Evolutionary conservation across 2,888 invertebrate genomes (phyloP).

Genomic region (Sicus ferrugineus): DNA sequence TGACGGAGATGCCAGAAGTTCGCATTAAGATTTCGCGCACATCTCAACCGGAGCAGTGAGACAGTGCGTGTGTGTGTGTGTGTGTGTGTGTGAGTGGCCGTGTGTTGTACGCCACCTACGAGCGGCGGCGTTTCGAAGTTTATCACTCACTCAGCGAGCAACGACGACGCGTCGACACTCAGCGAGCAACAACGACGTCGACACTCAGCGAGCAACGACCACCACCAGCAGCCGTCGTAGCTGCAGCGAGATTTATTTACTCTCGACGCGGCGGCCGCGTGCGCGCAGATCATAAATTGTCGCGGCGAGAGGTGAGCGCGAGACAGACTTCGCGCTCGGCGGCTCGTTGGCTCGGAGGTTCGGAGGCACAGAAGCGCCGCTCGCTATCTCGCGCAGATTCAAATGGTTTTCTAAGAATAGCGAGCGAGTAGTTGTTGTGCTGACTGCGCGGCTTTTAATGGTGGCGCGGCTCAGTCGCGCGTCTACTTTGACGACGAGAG

Average conservation of each 20-base stretch:
- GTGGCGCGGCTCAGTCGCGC: too few relatives aligned
- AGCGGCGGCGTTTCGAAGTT: conserved; percentile 21
- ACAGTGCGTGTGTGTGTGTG: not conserved
- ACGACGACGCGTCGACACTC: not conserved
- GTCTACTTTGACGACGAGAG: conserved; percentile 5
- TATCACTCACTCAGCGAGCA: conserved; percentile 18
- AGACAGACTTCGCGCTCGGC: too few relatives aligned
- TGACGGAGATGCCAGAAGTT: conserved; percentile 25
- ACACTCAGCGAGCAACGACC: not conserved
- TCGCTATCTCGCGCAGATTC: conserved; percentile 12
- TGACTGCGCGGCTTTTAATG: too few relatives aligned
- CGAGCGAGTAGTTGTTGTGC: conserved; percentile 27
- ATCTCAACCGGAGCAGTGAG: conserved; percentile 4
- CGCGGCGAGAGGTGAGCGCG: not conserved
- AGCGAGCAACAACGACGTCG: not conserved
- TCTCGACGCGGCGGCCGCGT: conserved; percentile 18
- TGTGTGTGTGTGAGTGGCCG: conserved; percentile 15
- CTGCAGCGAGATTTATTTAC: conserved; percentile 27
- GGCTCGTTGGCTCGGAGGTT: not conserved
- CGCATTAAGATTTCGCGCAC: conserved; percentile 30
- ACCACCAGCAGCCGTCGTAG: conserved; percentile 3
- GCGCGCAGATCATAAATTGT: conserved; percentile 26
- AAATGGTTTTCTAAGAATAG: conserved; percentile 32
- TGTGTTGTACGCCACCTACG: conserved; percentile 33
- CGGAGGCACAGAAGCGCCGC: not conserved